Conservation (phyloP, 2,888 invertebrate genomes). For the Hydrotaea cyrtoneurina region DNA sequence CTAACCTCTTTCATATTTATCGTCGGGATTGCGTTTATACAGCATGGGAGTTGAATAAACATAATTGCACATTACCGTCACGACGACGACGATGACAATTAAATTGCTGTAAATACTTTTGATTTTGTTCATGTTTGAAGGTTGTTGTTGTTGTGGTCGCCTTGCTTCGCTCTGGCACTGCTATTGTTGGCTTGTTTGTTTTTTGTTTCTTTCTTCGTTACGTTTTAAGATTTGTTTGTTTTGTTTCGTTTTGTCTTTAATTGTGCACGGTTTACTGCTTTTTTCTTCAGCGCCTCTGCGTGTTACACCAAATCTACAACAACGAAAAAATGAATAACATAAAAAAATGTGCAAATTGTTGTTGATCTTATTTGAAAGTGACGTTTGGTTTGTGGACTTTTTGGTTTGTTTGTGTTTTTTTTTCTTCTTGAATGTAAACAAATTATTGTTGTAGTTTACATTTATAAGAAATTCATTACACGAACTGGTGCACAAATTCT, state of each 20-base stretch:
- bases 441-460: conserved; percentile 4
- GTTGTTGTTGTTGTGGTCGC: conserved; percentile 37
- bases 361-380: conserved; percentile 6
- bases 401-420: not conserved
- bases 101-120: conserved; percentile 58
- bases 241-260: conserved; percentile 16
- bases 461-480: conserved; percentile 31
- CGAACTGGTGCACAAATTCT: conserved; percentile 4
- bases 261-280: conserved; percentile 45
- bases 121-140: conserved; percentile 64
- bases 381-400: conserved; percentile 18
- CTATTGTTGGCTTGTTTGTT: not conserved
- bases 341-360: not conserved
- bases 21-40: conserved; percentile 82
- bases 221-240: not conserved
- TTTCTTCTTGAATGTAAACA: not conserved
- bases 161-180: not conserved
- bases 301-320: not conserved
- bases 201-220: not conserved
- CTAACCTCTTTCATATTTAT: conserved; percentile 82
- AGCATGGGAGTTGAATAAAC: conserved; percentile 79
- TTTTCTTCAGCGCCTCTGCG: conserved; percentile 3
- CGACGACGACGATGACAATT: conserved; percentile 58
- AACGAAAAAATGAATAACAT: not conserved
- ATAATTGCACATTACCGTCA: conserved; percentile 67